Percentiles rank a stretch among this genome's conserved stretches.
These are phyloP conservation scores for Rhorus exstirpatorius DNA, from an alignment of 2,888 invertebrate species.

Conservation along the genomic window DNA sequence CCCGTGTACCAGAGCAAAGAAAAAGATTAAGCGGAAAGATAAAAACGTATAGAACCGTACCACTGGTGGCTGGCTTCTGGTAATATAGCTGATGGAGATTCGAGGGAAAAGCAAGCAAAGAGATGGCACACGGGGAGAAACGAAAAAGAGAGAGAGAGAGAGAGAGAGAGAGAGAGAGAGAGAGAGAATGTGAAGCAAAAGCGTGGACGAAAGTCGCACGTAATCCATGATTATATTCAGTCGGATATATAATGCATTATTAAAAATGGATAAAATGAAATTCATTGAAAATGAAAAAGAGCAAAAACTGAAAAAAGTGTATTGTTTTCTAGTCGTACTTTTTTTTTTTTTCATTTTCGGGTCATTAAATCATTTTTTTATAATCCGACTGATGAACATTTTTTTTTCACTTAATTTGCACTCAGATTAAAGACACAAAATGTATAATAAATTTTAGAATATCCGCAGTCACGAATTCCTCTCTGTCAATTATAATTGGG, in stretches of 20 bases:
- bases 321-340: too few species aligned
- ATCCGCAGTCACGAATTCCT: too few species aligned
- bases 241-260: conserved; percentile 6
- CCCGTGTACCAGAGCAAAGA: conserved; percentile 19
- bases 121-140: neutral
- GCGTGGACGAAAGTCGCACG: conserved; percentile 43
- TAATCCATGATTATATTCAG: conserved; percentile 45
- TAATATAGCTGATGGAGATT: conserved; percentile 62
- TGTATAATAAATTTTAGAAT: too few species aligned
- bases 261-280: neutral
- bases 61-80: conserved; percentile 45
- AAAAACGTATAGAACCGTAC: conserved; percentile 28
- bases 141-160: neutral
- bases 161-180: neutral
- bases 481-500: too few species aligned
- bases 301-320: too few species aligned
- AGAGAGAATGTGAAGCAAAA: conserved; percentile 16
- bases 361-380: too few species aligned
- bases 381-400: too few species aligned
- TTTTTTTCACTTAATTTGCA: too few species aligned
- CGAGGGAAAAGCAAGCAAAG: conserved; percentile 35
- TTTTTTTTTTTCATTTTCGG: too few species aligned
- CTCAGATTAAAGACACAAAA: too few species aligned
- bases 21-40: conserved; percentile 41
- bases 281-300: too few species aligned